A percentile compares a stretch with the other conserved stretches of the same genome.
Evolutionary conservation across 2,797 vertebrate species (phyloP).

Genomic region (Valencia hispanica): DNA sequence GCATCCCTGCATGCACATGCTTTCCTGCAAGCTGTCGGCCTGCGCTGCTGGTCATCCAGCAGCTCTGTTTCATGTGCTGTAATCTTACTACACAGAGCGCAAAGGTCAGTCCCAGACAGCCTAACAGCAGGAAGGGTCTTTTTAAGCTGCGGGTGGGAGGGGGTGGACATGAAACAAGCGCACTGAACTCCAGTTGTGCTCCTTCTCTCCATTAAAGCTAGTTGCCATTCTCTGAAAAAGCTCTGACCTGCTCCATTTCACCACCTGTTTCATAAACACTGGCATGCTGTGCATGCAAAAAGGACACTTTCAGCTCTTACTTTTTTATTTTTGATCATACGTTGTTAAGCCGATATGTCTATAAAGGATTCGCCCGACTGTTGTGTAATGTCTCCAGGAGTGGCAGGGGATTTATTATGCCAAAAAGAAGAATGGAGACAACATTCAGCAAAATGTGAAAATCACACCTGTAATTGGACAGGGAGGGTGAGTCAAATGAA

Average conservation of each 20-base stretch:
- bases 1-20: constrained; percentile 30
- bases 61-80: constrained; percentile 73
- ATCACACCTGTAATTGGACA: constrained; percentile 96
- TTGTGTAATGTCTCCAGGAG: constrained; percentile 83
- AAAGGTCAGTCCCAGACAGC: constrained; percentile 79
- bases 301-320: not conserved
- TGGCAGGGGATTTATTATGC: constrained; percentile 97
- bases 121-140: constrained; percentile 73
- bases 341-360: not conserved
- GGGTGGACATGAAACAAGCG: constrained; percentile 72
- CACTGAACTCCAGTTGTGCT: constrained; percentile 51
- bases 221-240: constrained; percentile 43
- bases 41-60: constrained; percentile 30
- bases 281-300: not conserved
- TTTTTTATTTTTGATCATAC: constrained; percentile 11
- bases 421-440: constrained; percentile 97
- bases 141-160: constrained; percentile 60
- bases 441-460: constrained; percentile 97
- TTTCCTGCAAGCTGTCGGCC: constrained; percentile 31
- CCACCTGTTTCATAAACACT: constrained; percentile 20
- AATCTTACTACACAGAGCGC: constrained; percentile 77
- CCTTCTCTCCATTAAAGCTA: constrained; percentile 55
- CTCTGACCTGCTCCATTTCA: constrained; percentile 18
- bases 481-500: constrained; percentile 86
- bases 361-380: constrained; percentile 1